Evolutionary conservation across 2,797 vertebrate genomes (phyloP).

Genomic region (Leucoraja ocellata): DNA sequence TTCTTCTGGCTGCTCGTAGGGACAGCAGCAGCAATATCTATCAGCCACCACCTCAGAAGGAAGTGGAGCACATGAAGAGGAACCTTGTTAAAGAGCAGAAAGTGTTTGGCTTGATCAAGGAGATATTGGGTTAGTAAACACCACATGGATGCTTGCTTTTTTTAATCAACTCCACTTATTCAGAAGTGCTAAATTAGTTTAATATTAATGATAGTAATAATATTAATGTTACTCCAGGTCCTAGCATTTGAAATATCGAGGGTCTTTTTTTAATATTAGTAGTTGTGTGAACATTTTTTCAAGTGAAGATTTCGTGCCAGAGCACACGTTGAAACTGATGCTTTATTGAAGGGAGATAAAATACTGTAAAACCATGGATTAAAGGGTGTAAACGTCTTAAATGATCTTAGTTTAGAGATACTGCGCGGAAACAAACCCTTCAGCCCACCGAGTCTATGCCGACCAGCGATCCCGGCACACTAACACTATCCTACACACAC

Average conservation of each 20-base stretch:
- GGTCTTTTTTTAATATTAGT: no score
- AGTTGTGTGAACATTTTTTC: no score
- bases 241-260: no score
- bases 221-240: no score
- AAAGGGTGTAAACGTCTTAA: not conserved
- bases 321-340: not conserved
- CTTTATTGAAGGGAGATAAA: not conserved
- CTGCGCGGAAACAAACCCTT: no score
- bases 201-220: no score
- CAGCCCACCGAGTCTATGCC: no score
- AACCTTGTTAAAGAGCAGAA: constrained; percentile 80
- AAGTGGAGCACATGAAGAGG: constrained; percentile 76
- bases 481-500: no score
- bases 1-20: constrained; percentile 59
- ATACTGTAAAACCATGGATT: not conserved
- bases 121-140: constrained; percentile 72
- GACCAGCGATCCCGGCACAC: no score
- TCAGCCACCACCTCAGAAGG: constrained; percentile 69
- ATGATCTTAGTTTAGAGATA: not conserved
- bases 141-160: not conserved
- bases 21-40: constrained; percentile 77
- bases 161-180: not conserved
- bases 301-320: not conserved
- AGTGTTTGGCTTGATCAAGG: constrained; percentile 75
- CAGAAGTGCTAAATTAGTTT: not conserved